Conservation (phyloP, 30 jellyfish, hydroid and myxozoan species). For the Chironex yamaguchii region DNA sequence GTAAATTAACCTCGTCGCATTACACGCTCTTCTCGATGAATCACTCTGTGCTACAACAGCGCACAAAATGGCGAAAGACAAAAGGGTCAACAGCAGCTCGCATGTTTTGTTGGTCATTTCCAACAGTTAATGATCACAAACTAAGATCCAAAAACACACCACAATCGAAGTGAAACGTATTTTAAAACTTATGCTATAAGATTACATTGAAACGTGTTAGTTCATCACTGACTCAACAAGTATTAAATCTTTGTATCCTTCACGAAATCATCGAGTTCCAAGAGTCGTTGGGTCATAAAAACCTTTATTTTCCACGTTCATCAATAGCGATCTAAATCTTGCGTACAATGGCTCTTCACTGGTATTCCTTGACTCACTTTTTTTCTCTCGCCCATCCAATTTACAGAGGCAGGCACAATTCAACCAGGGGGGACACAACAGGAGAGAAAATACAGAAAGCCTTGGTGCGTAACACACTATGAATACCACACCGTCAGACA, state of each 20-base stretch:
- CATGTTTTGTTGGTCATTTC: slow-evolving; percentile 40
- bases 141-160: neutral
- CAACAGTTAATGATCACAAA: neutral
- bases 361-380: neutral
- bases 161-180: neutral
- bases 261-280: neutral
- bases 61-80: slow-evolving; percentile 81
- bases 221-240: neutral
- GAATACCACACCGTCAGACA: too few species aligned
- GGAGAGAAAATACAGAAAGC: neutral
- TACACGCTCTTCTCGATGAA: slow-evolving; percentile 41
- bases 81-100: slow-evolving; percentile 24
- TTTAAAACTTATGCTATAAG: neutral
- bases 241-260: neutral
- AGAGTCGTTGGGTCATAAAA: neutral
- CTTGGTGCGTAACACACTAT: too few species aligned
- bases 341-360: neutral
- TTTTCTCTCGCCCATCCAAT: neutral
- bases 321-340: neutral
- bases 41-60: slow-evolving; percentile 44
- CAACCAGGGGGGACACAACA: neutral
- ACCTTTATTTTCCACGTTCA: neutral
- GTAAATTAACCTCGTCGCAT: slow-evolving; percentile 44
- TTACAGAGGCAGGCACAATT: neutral
- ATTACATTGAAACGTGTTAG: neutral